Base-by-base conservation (phyloP, 2,113 vertebrate genomes). In the Mus pahari region DNA sequence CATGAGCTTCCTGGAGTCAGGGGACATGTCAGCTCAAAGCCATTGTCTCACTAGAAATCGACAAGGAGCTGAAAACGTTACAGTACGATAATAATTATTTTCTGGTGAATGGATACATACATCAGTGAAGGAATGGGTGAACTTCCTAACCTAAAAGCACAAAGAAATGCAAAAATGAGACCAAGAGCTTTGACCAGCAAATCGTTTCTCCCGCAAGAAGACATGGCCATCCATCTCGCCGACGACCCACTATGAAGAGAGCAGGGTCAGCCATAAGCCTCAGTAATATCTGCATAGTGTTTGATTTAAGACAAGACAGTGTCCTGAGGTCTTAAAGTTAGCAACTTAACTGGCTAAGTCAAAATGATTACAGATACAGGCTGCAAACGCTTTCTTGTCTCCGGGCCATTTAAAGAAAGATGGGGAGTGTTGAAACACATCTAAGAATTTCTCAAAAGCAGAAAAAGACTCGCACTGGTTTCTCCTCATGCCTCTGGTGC, bases 361-460 rank as follows among this genome's bases (percentile, higher is more conserved):
- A n/a, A 68, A 78, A 60, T 13, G 73, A 95, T 2, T 58, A 68
- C 48, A 81, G 68, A 48, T 7, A 22, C 1, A 22, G 73, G 13
- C 7, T 2, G 53, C 58, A 26, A 68, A 48, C 13, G n/a, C 26
- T 12, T 78, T 64, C 90, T 53, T 90, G 55, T 92, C 81, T 95
- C 55, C 53, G 11, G 90, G 55, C 42, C 95, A 79, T 74, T 64
- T 31, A 12, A 55, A 92, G 77, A 58, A 95, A 87, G 78, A 86
- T 28, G 24, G 28, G 88, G 39, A 88, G 36, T 17, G 39, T 6
- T 26, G 87, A 86, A 86, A 75, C 50, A 89, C 64, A 75, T 71
- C 81, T 28, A 83, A 82, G 89, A 94, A 94, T 81, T 89, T 95
- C 92, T 89, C 89, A 83, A 66, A 94, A 91, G 73, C 68, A 36